Base-by-base conservation (phyloP, 1,140 invertebrate species). In the Orius insidiosus region DNA sequence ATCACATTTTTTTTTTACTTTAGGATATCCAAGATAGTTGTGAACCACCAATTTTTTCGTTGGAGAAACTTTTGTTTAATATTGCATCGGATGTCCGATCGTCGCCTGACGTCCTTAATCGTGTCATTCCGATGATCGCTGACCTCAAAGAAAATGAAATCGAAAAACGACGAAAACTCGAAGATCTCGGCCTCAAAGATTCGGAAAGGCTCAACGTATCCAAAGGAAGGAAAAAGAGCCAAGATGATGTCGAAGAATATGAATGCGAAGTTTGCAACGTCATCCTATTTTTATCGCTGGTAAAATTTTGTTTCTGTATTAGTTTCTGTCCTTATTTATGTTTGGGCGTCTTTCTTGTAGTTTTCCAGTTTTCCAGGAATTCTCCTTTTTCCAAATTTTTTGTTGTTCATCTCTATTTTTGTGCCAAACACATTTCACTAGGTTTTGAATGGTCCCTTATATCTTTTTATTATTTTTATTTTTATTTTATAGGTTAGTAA, bases 11-110 rank as follows among this genome's bases (percentile, higher is more conserved):
- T n/a, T 6, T 33, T 33, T 33, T 38, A 14, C 13, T 50, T 69
- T 67, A 90, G 78, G 79, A 86, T 57, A 71, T 92, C 39, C 71
- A 76, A 50, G 72, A 78, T 15, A 90, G 81, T 56, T 84, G 80
- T 59, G 89, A 94, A 63, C 85, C 86, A 13, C 81, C 87, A 7
- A 79, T 89, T 67, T 93, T 96, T 61, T 87, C 86, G 0, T 66
- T 92, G 48, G 86, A 94, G 55, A 75, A 80, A 55, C 63, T 95
- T 14, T 62, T 94, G 4, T 72, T 89, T 40, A 75, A 76, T 38
- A 75, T 92, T 49, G 76, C 79, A 8, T 73, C 70, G 36, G 86
- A 90, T 62, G 57, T 67, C 9, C 66, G 75, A 52, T 71, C 74
- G 19, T 68, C 74, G 48, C 59, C 71, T 10, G 73, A 78, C 15